Evolutionary conservation across 2,888 invertebrate species (phyloP).

Genomic region (Zonitis immaculata): DNA sequence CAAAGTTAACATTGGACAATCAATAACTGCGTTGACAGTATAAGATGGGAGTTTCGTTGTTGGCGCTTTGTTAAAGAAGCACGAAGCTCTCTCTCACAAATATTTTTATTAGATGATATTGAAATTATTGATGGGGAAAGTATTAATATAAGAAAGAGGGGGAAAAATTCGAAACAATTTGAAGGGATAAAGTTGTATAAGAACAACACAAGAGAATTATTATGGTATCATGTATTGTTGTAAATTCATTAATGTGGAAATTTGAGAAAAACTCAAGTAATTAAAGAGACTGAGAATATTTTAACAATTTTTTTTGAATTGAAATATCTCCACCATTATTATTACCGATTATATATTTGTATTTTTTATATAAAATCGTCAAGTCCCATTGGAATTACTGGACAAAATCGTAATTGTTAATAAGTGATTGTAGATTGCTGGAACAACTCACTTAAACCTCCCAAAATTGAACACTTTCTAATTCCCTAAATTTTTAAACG

Average conservation of each 20-base stretch:
- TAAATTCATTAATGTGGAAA: slow-evolving; percentile 11
- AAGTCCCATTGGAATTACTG: too few species aligned
- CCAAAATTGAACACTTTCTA: too few species aligned
- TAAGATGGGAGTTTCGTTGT: slow-evolving; percentile 4
- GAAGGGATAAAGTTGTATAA: slow-evolving; percentile 4
- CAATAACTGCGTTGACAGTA: slow-evolving; percentile 24
- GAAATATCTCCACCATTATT: too few species aligned
- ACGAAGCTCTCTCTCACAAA: slow-evolving; percentile 9
- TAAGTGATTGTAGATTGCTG: too few species aligned
- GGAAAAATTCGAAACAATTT: too few species aligned
- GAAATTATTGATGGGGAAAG: not conserved
- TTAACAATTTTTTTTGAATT: too few species aligned
- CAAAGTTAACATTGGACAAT: slow-evolving; percentile 24
- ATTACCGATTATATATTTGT: too few species aligned
- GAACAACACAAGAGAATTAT: not conserved
- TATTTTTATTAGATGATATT: slow-evolving; percentile 3
- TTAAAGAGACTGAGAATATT: not conserved
- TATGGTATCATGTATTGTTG: slow-evolving; percentile 6
- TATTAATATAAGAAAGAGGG: not conserved
- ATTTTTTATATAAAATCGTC: too few species aligned
- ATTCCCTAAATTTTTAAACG: too few species aligned
- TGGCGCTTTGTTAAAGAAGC: slow-evolving; percentile 7
- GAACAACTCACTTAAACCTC: too few species aligned
- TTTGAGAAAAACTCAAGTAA: slow-evolving; percentile 9
- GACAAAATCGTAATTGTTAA: too few species aligned